A percentile compares a stretch with the other conserved stretches of the same genome.
Conservation (phyloP, 2,888 invertebrate genomes). For the Chaetoderma sp. region DNA sequence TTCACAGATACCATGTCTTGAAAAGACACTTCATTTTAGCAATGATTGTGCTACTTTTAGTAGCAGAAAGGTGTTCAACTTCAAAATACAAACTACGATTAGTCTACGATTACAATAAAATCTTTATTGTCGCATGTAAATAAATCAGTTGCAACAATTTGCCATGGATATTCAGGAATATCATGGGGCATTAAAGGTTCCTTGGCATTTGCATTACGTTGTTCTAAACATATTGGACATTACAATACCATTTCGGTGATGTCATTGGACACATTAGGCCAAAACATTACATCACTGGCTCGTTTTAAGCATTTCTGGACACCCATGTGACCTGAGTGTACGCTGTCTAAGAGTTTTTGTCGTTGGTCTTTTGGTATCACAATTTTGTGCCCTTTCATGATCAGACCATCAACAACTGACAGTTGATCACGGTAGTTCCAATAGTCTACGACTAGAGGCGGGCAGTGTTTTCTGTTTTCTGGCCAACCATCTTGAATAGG, state of each 20-base stretch:
- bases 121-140: conserved; percentile 29
- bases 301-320: conserved; percentile 25
- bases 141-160: conserved; percentile 36
- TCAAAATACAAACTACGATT: conserved; percentile 27
- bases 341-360: conserved; percentile 24
- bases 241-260: conserved; percentile 28
- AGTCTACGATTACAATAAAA: conserved; percentile 29
- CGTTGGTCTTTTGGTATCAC: conserved; percentile 30
- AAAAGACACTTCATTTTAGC: conserved; percentile 26
- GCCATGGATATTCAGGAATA: conserved; percentile 30
- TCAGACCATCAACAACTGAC: conserved; percentile 13
- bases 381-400: conserved; percentile 22
- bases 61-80: conserved; percentile 19
- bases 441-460: conserved; percentile 10
- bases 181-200: conserved; percentile 32
- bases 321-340: conserved; percentile 38
- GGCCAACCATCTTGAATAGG: conserved; percentile 31
- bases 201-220: conserved; percentile 28
- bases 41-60: conserved; percentile 28
- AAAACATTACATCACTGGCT: conserved; percentile 35
- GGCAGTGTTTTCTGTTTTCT: conserved; percentile 9
- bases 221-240: conserved; percentile 23
- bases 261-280: conserved; percentile 31
- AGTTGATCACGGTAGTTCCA: conserved; percentile 30
- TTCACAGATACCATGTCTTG: conserved; percentile 32